Evolutionary conservation across 1,140 invertebrate species (phyloP).

Genomic region (Drosophila cardini): DNA sequence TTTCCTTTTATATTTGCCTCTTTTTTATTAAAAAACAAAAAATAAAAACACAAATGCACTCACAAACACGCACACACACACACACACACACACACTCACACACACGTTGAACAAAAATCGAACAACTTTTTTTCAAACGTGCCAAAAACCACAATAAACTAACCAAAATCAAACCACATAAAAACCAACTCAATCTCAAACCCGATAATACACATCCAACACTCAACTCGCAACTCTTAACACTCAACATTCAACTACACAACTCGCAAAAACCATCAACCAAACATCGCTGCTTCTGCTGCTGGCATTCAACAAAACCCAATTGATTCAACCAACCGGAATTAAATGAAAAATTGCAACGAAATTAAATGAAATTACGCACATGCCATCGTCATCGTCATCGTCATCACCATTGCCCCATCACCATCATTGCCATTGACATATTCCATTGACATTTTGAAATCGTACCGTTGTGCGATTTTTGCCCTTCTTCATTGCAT

Average conservation of each 20-base stretch:
- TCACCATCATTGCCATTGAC: constrained; percentile 29
- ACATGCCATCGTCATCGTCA: constrained; percentile 61
- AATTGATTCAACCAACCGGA: constrained; percentile 62
- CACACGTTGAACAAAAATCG: constrained; percentile 54
- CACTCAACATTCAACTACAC: constrained; percentile 17
- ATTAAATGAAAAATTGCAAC: constrained; percentile 77
- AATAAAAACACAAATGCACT: constrained; percentile 17
- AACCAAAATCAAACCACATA: constrained; percentile 69
- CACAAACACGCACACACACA: constrained; percentile 18
- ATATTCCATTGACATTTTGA: constrained; percentile 33
- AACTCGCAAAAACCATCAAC: constrained; percentile 58
- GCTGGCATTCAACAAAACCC: constrained; percentile 57
- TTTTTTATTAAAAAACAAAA: constrained; percentile 71
- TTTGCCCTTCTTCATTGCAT: constrained; percentile 56
- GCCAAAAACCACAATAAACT: constrained; percentile 52
- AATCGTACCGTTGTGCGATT: constrained; percentile 32
- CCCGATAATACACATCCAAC: constrained; percentile 30
- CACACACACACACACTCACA: constrained; percentile 24
- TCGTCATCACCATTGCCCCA: constrained; percentile 34
- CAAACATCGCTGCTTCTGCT: constrained; percentile 62
- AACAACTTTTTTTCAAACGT: constrained; percentile 80
- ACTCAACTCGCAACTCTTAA: constrained; percentile 26
- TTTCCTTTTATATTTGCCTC: constrained; percentile 81
- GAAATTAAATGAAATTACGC: constrained; percentile 81
- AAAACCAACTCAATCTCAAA: constrained; percentile 55